Conservation (phyloP, 1,140 invertebrate species). For the Tetragnatha versicolor region DNA sequence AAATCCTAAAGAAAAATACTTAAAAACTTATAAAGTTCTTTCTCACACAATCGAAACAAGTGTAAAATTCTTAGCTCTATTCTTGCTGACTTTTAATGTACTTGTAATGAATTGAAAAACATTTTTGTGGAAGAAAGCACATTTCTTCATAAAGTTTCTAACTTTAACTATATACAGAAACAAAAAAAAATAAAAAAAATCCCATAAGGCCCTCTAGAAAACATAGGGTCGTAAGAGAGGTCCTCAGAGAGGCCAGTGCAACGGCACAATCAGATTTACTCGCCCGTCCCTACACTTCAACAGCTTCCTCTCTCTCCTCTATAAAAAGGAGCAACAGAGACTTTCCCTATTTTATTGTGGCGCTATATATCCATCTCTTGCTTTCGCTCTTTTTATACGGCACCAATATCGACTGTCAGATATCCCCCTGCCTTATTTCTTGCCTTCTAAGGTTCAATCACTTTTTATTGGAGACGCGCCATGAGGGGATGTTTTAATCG, state of each 20-base stretch:
- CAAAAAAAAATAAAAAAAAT: background rate
- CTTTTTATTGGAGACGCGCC: constrained; percentile 47
- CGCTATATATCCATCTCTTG: constrained; percentile 24
- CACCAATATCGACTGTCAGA: constrained; percentile 40
- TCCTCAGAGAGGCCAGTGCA: constrained; percentile 14
- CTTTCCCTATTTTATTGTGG: background rate
- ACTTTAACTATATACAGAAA: too few relatives aligned
- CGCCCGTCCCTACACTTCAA: constrained; percentile 42
- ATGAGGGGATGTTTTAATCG: constrained; percentile 17
- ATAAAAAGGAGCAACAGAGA: constrained; percentile 47
- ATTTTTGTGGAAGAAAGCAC: too few relatives aligned
- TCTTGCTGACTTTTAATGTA: too few relatives aligned
- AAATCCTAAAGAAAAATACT: too few relatives aligned
- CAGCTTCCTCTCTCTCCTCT: constrained; percentile 35
- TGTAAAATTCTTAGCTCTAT: too few relatives aligned
- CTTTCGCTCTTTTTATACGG: constrained; percentile 12
- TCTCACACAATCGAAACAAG: too few relatives aligned
- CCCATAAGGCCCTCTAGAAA: background rate
- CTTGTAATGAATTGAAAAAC: too few relatives aligned
- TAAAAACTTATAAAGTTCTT: too few relatives aligned
- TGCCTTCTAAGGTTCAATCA: constrained; percentile 43
- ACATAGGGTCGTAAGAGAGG: constrained; percentile 30
- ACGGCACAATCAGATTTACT: constrained; percentile 50
- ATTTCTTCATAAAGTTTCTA: too few relatives aligned
- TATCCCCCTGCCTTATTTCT: constrained; percentile 15